Evolutionary conservation across 2,888 invertebrate species (phyloP), one percentile per base, ranked within the genome.

Genomic region (Amphipyra berbera): DNA sequence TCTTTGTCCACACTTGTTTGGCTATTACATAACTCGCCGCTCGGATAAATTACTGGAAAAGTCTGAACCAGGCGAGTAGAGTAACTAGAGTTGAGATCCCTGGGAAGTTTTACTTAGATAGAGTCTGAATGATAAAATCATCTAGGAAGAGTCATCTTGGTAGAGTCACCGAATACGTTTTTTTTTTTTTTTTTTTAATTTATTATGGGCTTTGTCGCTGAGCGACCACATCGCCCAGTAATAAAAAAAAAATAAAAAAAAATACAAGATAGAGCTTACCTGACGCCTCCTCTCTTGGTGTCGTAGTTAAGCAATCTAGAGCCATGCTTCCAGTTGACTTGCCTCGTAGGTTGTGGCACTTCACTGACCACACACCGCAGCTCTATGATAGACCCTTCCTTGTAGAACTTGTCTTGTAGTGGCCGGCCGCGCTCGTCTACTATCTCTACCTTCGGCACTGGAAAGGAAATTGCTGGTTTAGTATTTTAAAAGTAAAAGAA

Each of bases 371-470:
- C 96, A 86, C 98, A 98, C 79, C 97, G 96, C 61, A 98, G 95
- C 87, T 97, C 97, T 82, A 97, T 97, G 78, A 97, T 97, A 77
- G 97, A 97, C 37, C 97, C 97, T 78, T 97, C 96, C 88, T 97
- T 97, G 95, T 97, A 97, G 90, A 97, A 97, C 91, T 97, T 97
- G 92, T 97, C 97, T 68, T 96, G 96, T 0, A 97, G 96, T 41
- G 96, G 96, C 37, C 96, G 96, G 13, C 97, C 97, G 76, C 97
- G 95, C 82, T 97, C 97, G 86, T 97, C 98, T 48, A 97, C 96
- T 78, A 98, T 97, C 85, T 97, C 97, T 82, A 97, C 97, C 86
- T 96, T 96, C 82, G 98, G 97, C 86, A 97, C 98, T 98, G 95
- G 45, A 21, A 13, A 59, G 70, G 10, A 63, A 60, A 60, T 6